These are phyloP conservation scores for Onychomys torridus DNA, from an alignment of 2,797 vertebrate genomes.

Conservation along the genomic window DNA sequence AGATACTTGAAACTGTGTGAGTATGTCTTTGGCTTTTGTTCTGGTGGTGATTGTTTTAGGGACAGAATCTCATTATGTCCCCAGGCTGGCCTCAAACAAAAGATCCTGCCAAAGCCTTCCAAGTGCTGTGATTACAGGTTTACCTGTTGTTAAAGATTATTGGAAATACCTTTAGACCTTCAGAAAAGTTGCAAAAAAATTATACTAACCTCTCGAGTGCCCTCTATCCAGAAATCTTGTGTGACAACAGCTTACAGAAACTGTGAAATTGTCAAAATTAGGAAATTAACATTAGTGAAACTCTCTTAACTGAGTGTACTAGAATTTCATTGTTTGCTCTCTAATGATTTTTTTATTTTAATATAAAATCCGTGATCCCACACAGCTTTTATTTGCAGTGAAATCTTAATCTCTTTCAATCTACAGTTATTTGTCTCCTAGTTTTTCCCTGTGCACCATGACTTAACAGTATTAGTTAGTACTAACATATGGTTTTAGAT, in stretches of 20 bases:
- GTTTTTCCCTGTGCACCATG: not conserved
- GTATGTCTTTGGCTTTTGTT: not conserved
- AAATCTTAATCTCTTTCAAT: not conserved
- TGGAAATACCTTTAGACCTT: conserved; percentile 15
- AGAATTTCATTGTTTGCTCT: not conserved
- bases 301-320: not conserved
- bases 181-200: not conserved
- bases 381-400: not conserved
- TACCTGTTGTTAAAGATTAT: not conserved
- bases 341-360: not conserved
- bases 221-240: not conserved
- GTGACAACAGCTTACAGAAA: not conserved
- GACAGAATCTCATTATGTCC: not conserved
- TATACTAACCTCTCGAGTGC: not conserved
- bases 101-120: not conserved
- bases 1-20: not conserved
- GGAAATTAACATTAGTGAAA: not conserved
- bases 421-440: not conserved
- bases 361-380: not conserved
- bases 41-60: not conserved
- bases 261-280: conserved; percentile 26
- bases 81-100: not conserved
- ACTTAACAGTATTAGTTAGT: not conserved
- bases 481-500: not conserved
- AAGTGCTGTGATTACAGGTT: not conserved